A percentile compares a stretch with the other conserved stretches of the same genome.
phyloP scores from a whole-genome alignment of 2,797 vertebrate species.

The Melanotaenia trifasciata region DNA sequence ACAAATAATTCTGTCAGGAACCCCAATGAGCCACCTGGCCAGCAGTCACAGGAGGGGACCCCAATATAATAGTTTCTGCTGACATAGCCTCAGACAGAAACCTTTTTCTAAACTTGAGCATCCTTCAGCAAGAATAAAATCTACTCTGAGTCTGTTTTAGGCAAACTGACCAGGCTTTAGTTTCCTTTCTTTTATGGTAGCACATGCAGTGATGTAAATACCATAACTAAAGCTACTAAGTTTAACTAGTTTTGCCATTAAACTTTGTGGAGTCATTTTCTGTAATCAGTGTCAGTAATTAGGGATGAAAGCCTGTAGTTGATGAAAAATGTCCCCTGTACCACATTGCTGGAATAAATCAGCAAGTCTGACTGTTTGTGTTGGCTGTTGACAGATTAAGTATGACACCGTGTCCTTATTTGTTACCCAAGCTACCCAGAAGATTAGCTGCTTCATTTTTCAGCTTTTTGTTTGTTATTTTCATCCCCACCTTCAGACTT shows the following conservation, averaged over 20 bases:
- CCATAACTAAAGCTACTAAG: not conserved
- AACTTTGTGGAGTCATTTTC: not conserved
- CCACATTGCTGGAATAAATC: not conserved
- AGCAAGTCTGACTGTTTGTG: not conserved
- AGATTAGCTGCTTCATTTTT: conserved; percentile 16
- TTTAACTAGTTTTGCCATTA: not conserved
- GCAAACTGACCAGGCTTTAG: not conserved
- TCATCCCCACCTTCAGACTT: not conserved
- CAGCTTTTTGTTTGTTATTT: not conserved
- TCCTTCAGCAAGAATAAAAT: not conserved
- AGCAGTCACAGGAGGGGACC: not conserved
- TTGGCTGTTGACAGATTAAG: conserved; percentile 7
- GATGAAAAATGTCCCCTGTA: not conserved
- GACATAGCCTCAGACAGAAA: not conserved
- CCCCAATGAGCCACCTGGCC: not conserved
- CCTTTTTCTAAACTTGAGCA: not conserved
- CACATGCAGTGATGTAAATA: not conserved
- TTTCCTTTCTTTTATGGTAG: not conserved
- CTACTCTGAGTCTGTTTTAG: not conserved
- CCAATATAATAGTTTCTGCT: not conserved
- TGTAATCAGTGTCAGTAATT: not conserved
- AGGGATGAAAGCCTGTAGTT: not conserved
- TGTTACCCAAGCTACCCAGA: conserved; percentile 28
- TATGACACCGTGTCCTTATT: conserved; percentile 7
- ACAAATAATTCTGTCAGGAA: conserved; percentile 7